Evolutionary conservation across 2,888 invertebrate genomes (phyloP), one percentile per base, ranked within the genome.

Genomic region (Orthosia cruda): DNA sequence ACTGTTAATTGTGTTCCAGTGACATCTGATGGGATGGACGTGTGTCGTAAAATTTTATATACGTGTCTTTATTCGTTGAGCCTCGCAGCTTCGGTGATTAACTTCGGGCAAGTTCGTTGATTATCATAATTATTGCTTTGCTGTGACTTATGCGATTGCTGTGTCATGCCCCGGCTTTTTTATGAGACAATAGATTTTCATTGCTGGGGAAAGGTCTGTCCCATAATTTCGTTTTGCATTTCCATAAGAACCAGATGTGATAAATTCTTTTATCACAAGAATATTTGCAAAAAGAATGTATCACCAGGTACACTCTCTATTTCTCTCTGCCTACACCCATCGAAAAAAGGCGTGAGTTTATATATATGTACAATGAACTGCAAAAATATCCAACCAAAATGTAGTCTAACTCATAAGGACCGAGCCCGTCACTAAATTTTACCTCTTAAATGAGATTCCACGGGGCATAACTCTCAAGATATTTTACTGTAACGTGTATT

Each of bases 401-500:
- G 45, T 63, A 63, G 23, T 23, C 26, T 23, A 62, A 69, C 59
- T 65, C 40, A 18, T 32, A 58, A 72, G 54, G 55, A 69, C 32
- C 50, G 64, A 63, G 62, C 71, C 77, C 71, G 67, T 87, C 84
- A 87, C 77, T 80, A 83, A 84, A 85, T 83, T 83, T 72, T 76
- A 71, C 73, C 73, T 77, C 74, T 85, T 79, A 84, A 86, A 89
- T 89, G 86, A 89, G 86, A 88, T 80, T 86, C 74, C 64, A 80
- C 66, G 87, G 69, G 71, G 83, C 83, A 88, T 89, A 89, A 87
- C 85, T 83, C 86, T 69, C 58, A 81, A 86, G 77, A 80, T 86
- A 87, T 81, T 85, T 81, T 80, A 91, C 84, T 88, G 88, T 84
- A 86, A 81, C 84, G 70, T 84, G 81, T 84, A 87, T 84, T 79